These are phyloP conservation scores for Sussaba pulchella DNA, from an alignment of 2,888 invertebrate genomes.

Conservation along the genomic window DNA sequence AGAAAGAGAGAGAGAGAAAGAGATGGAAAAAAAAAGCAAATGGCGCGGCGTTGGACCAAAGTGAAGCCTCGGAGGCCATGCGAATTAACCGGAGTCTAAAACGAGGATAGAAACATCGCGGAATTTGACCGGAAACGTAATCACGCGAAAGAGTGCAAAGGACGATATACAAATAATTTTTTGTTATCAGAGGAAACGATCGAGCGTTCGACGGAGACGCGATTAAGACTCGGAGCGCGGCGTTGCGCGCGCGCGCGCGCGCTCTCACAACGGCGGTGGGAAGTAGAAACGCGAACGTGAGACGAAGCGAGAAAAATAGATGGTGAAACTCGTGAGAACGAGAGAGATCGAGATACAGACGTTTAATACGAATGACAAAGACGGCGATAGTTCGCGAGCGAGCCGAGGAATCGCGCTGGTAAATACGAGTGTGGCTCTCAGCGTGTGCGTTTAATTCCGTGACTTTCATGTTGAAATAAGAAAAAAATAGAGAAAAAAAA, in stretches of 20 bases:
- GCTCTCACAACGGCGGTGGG: neutral
- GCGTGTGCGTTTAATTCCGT: conserved; percentile 53
- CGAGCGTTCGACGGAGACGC: conserved; percentile 15
- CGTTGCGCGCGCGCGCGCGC: neutral
- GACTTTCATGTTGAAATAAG: conserved; percentile 65
- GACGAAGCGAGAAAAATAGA: no score
- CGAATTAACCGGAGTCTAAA: neutral
- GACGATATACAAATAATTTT: neutral
- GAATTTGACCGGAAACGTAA: conserved; percentile 13
- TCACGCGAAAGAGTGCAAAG: neutral
- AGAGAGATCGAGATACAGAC: conserved; percentile 31
- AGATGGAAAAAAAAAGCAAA: neutral
- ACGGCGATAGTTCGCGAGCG: conserved; percentile 61
- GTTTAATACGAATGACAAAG: conserved; percentile 39
- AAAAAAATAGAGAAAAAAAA: neutral
- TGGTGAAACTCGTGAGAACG: neutral
- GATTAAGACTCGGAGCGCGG: neutral
- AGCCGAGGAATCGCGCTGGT: conserved; percentile 49
- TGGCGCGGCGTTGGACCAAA: conserved; percentile 28
- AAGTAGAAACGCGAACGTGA: no score
- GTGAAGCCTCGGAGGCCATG: conserved; percentile 34
- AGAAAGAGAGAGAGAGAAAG: conserved; percentile 1
- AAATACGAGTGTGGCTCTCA: conserved; percentile 46
- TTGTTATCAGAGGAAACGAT: neutral
- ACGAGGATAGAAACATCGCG: neutral